Base-by-base conservation (phyloP, 64 coral and sea anemone genomes). In the Montipora efflorescens region DNA sequence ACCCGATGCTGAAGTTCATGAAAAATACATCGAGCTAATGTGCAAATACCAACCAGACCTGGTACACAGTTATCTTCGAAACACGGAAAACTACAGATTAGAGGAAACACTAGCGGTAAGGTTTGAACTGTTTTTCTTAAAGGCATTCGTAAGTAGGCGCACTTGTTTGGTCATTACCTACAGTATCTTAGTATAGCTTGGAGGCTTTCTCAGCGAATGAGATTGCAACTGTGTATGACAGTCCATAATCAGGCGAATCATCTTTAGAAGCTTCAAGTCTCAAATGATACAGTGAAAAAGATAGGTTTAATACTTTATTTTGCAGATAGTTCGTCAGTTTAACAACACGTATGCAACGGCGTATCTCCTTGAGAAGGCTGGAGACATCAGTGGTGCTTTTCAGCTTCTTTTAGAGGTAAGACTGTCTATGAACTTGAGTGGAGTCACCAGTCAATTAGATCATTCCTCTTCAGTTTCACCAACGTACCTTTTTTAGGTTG, bases 11-110 rank as follows among this genome's bases (percentile, higher is more conserved):
- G 80, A 96, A 57, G 93, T 96, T 9, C 95, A 99, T 47, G 98
- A 99, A 79, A 92, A 82, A 82, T 99, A 96, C 80, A 99, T 99
- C 50, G 95, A 99, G 19, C 48, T 99, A 86, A 99, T 99, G 98
- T 99, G 98, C 88, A 89, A 93, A 48, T 95, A 88, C 92, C 92
- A 99, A 80, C 75, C 49, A 3, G 96, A 98, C 58, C 48, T 87
- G 44, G 98, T 99, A 4, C 96, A 96, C 74, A 90, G 90, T 25
- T 96, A 96, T 75, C 87, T 99, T 20, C 84, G 95, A n/a, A 87
- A 85, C 25, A 89, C 83, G 3, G 95, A 96, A 49, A 94, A 96
- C 79, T 99, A 96, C 25, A 89, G 98, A 55, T 84, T 99, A 8
- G 95, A 99, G 52, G 98, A 99, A 96, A 99, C 98, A 5, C 70